These are phyloP conservation scores for Osmerus eperlanus DNA, from an alignment of 2,113 vertebrate genomes.

Conservation along the genomic window DNA sequence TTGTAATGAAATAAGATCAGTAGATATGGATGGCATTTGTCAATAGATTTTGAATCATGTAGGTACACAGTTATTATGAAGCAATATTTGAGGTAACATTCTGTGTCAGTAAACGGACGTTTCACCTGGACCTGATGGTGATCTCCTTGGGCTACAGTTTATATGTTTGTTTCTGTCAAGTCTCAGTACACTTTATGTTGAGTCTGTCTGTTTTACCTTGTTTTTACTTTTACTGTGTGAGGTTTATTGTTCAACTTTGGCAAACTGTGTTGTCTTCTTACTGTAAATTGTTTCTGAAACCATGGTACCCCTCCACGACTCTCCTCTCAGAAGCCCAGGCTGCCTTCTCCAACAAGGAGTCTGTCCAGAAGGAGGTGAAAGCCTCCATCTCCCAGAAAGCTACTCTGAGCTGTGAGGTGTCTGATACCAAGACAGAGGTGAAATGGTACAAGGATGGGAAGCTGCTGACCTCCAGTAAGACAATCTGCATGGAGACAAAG, in stretches of 20 bases:
- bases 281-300: not conserved
- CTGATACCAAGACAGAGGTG: constrained; percentile 72
- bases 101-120: too few relatives aligned
- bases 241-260: too few relatives aligned
- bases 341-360: constrained; percentile 67
- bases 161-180: not conserved
- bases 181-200: not conserved
- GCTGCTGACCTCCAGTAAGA: constrained; percentile 66
- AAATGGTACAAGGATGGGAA: constrained; percentile 84
- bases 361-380: constrained; percentile 73
- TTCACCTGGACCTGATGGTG: not conserved
- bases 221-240: too few relatives aligned
- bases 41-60: too few relatives aligned
- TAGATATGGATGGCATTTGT: too few relatives aligned
- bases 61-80: too few relatives aligned
- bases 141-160: not conserved
- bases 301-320: constrained; percentile 33
- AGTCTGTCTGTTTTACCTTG: not conserved
- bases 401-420: constrained; percentile 74
- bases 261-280: too few relatives aligned
- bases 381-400: constrained; percentile 66
- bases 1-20: too few relatives aligned
- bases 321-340: constrained; percentile 36
- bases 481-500: constrained; percentile 62
- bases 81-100: too few relatives aligned